Base-by-base conservation (phyloP, 2,888 invertebrate genomes). In the Automeris io region DNA sequence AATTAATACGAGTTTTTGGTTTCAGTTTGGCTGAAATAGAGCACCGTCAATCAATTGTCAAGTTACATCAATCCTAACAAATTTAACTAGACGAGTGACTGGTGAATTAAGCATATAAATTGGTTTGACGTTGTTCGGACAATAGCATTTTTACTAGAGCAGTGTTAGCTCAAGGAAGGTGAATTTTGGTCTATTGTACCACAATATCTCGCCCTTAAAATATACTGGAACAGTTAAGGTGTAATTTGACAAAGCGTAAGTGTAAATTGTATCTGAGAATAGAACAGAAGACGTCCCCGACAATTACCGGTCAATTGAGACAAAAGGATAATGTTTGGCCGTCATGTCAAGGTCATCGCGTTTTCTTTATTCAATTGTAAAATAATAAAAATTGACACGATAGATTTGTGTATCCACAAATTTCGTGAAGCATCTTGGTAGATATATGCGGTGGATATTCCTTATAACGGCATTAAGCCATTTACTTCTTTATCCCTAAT, bases 321-420 rank as follows among this genome's bases (percentile, higher is more conserved):
- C 82, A 79, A 82, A 78, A 86, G 85, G 83, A 86, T 85, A 83
- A 83, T 83, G 81, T 81, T 82, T 72, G 79, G 78, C 68, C 71
- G 70, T 51, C 66, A 70, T 79, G 80, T 81, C 82, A 82, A 81
- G 83, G 82, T 63, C 66, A 58, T 40, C 46, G 41, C 53, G 62
- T 52, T 63, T 69, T 67, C 73, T 70, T 69, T 63, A 66, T 71
- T 65, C 73, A 81, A 76, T 78, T 74, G 76, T 62, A 72, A 40
- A 71, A 76, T 71, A 71, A 76, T 71, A 73, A 75, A 73, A 76
- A 75, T 75, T 76, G 74, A 67, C 68, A 73, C 68, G 66, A 65
- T 54, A 63, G 64, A 75, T 74, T 73, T 73, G 62, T 65, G 59
- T n/a, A 53, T n/a, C n/a, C n/a, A n/a, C n/a, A n/a, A n/a, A n/a